These are phyloP conservation scores for Protobothrops mucrosquamatus DNA, from an alignment of 2,113 vertebrate species.

Conservation along the genomic window DNA sequence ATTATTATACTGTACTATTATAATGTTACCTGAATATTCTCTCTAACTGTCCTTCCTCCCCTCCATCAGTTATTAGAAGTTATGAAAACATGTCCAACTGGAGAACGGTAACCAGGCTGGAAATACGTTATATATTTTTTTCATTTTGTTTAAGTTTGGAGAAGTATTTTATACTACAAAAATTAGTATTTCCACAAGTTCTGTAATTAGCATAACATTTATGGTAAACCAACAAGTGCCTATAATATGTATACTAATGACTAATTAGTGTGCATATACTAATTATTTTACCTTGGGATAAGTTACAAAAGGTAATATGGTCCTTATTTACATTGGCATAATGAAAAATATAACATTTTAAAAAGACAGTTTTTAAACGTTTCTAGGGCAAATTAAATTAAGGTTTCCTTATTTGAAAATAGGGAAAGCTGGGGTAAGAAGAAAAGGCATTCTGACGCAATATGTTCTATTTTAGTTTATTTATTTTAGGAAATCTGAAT, in stretches of 20 bases:
- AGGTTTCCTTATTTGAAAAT: accelerated
- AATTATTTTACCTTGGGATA: slow-evolving; percentile 15
- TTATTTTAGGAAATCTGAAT: background rate
- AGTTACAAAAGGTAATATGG: background rate
- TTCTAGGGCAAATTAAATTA: background rate
- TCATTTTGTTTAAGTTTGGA: background rate
- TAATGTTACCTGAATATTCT: background rate
- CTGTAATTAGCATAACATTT: background rate
- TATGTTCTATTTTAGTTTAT: background rate
- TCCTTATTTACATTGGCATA: background rate
- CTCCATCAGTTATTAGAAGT: background rate
- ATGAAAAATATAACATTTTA: slow-evolving; percentile 8
- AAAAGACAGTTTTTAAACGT: background rate
- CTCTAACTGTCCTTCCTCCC: background rate
- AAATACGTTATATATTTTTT: background rate
- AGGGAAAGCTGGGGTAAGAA: background rate
- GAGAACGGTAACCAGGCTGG: accelerated
- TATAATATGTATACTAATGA: slow-evolving; percentile 17
- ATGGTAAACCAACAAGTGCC: background rate
- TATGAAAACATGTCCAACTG: accelerated
- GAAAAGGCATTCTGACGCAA: background rate
- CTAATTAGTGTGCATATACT: background rate
- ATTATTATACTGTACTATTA: background rate
- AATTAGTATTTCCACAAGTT: background rate
- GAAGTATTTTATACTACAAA: accelerated